phyloP scores from a whole-genome alignment of 1,140 invertebrate species.

The Hypsibius dujardini region DNA sequence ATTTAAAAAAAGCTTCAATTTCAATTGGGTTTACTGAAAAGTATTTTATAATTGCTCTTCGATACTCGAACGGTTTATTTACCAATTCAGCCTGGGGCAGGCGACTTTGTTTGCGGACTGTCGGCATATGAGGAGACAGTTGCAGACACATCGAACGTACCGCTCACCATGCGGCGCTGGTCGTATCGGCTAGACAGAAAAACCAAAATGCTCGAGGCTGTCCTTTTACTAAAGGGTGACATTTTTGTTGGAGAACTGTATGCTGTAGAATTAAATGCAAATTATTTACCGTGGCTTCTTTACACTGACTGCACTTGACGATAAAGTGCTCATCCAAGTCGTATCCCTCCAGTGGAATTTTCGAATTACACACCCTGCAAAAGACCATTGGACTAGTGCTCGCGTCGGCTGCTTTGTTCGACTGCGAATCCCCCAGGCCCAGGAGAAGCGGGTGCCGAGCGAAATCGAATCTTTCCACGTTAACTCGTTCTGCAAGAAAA shows the following conservation, averaged over 20 bases:
- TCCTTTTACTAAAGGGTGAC: neutral
- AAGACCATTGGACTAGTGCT: slow-evolving; percentile 3
- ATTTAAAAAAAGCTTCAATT: too few species aligned
- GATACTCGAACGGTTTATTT: neutral
- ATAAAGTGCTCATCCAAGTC: slow-evolving; percentile 14
- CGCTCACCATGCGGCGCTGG: slow-evolving; percentile 1
- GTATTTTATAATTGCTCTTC: too few species aligned
- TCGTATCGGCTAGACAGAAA: neutral
- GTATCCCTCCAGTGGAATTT: slow-evolving; percentile 8
- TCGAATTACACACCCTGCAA: neutral
- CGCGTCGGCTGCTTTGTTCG: neutral
- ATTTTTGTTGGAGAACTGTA: neutral
- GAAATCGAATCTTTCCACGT: too few species aligned
- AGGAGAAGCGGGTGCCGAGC: too few species aligned
- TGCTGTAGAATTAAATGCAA: neutral
- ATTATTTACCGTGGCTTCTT: slow-evolving; percentile 15
- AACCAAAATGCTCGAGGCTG: neutral
- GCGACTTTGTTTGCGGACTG: neutral
- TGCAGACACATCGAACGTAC: slow-evolving; percentile 11
- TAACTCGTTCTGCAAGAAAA: too few species aligned
- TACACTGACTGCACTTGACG: slow-evolving; percentile 7
- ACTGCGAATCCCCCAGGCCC: neutral
- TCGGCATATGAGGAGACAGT: slow-evolving; percentile 11
- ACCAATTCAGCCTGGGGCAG: slow-evolving; percentile 12
- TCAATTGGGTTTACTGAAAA: too few species aligned